Evolutionary conservation across 2,113 vertebrate genomes (phyloP).

Genomic region (Corythornis cristatus): DNA sequence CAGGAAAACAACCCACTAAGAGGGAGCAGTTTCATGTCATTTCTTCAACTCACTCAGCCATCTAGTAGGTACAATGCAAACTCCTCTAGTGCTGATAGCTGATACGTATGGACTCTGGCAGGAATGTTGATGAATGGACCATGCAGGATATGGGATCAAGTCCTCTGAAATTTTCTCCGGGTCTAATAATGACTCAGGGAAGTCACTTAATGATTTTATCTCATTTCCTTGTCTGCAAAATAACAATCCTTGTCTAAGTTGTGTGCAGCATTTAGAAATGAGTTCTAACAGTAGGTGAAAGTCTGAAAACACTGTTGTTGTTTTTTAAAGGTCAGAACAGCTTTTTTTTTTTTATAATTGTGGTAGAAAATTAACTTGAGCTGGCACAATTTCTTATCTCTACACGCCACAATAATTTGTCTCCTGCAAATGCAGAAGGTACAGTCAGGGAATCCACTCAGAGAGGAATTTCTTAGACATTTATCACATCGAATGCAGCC

Average conservation of each 20-base stretch:
- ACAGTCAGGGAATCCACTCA: not conserved
- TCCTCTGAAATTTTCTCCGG: not conserved
- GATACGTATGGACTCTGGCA: not conserved
- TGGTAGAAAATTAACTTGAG: not conserved
- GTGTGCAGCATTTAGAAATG: not conserved
- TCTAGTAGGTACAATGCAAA: not conserved
- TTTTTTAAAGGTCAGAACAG: not conserved
- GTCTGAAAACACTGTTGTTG: not conserved
- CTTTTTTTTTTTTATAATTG: not conserved
- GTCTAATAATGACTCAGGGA: not conserved
- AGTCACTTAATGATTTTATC: not conserved
- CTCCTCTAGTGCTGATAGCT: not conserved
- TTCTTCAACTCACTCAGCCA: not conserved
- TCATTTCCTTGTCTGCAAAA: not conserved
- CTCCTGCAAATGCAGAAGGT: not conserved
- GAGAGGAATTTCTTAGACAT: not conserved
- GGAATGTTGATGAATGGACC: not conserved
- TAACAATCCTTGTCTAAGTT: not conserved
- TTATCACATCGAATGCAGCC: not conserved
- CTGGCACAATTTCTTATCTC: not conserved
- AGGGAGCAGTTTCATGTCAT: not conserved
- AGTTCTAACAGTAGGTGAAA: not conserved
- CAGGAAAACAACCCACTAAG: conserved; percentile 20
- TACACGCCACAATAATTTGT: conserved; percentile 1
- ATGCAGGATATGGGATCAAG: not conserved